Conservation (phyloP, 2,888 invertebrate species). For the Stenodema calcarata region DNA sequence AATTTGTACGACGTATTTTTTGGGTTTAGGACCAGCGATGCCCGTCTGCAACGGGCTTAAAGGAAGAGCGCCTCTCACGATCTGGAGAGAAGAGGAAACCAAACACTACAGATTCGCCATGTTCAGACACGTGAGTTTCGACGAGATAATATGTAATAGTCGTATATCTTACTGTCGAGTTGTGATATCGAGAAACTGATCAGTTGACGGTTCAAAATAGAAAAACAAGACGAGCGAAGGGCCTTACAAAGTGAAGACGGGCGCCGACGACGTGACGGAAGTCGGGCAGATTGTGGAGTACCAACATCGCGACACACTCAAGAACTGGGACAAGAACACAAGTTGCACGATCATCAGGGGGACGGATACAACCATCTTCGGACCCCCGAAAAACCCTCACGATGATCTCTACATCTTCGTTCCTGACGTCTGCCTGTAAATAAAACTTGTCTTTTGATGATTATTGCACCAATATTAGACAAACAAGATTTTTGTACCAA, state of each 20-base stretch:
- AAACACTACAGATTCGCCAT: constrained; percentile 48
- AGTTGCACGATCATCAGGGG: constrained; percentile 67
- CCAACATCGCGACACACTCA: constrained; percentile 61
- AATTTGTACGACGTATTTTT: constrained; percentile 48
- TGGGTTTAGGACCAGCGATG: constrained; percentile 58
- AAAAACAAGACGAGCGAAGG: constrained; percentile 66
- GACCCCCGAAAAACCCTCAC: constrained; percentile 61
- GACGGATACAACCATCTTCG: constrained; percentile 66
- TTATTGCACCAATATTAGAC: too few relatives aligned
- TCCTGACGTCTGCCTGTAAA: constrained; percentile 68
- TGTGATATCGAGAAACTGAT: too few relatives aligned
- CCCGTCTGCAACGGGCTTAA: constrained; percentile 60
- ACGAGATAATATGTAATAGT: too few relatives aligned
- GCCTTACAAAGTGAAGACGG: constrained; percentile 67
- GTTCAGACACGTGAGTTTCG: constrained; percentile 47
- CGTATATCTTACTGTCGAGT: too few relatives aligned
- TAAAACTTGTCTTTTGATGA: background rate
- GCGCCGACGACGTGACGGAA: constrained; percentile 63
- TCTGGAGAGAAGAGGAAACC: constrained; percentile 56
- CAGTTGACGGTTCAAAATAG: constrained; percentile 59
- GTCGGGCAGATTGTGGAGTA: constrained; percentile 65
- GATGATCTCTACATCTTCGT: constrained; percentile 63
- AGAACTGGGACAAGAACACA: constrained; percentile 61
- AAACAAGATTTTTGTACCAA: too few relatives aligned
- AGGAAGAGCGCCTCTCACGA: constrained; percentile 61